These are phyloP conservation scores for Xenentodon cancila DNA, from an alignment of 2,797 vertebrate species.

Conservation along the genomic window DNA sequence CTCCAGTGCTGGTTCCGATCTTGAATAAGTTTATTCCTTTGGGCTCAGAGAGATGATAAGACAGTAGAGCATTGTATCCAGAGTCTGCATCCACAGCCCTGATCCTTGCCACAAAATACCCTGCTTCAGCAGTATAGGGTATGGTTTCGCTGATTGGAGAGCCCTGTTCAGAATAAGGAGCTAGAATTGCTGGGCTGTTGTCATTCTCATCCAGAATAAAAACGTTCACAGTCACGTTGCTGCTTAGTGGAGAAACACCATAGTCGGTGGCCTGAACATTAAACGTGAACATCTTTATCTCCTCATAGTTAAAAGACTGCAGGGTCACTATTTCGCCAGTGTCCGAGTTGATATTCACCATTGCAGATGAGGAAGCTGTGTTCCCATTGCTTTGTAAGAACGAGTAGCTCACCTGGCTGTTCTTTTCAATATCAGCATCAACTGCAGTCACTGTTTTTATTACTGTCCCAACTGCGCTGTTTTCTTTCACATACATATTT, in stretches of 20 bases:
- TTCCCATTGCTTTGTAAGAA: conserved; percentile 55
- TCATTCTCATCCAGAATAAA: conserved; percentile 54
- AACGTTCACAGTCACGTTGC: conserved; percentile 75
- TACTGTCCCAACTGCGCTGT: conserved; percentile 79
- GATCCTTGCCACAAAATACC: conserved; percentile 74
- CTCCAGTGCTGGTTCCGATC: conserved; percentile 53
- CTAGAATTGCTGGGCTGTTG: conserved; percentile 11
- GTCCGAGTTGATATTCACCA: conserved; percentile 62
- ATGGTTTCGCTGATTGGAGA: conserved; percentile 79
- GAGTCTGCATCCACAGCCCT: conserved; percentile 70
- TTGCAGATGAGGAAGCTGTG: conserved; percentile 17
- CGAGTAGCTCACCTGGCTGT: conserved; percentile 85
- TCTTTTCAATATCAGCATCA: conserved; percentile 85
- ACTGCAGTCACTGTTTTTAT: conserved; percentile 77
- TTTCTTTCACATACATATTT: conserved; percentile 87
- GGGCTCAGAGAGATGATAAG: conserved; percentile 64
- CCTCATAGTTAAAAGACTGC: conserved; percentile 20
- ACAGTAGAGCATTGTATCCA: conserved; percentile 75
- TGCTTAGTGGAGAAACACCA: conserved; percentile 70
- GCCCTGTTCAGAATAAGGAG: conserved; percentile 21
- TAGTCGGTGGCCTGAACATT: conserved; percentile 64
- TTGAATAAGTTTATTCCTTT: conserved; percentile 68
- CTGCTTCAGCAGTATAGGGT: conserved; percentile 76
- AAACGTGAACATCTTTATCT: conserved; percentile 55
- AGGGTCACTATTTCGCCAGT: conserved; percentile 33